Evolutionary conservation across 2,888 invertebrate species (phyloP).

Genomic region (Coenonympha arcania): DNA sequence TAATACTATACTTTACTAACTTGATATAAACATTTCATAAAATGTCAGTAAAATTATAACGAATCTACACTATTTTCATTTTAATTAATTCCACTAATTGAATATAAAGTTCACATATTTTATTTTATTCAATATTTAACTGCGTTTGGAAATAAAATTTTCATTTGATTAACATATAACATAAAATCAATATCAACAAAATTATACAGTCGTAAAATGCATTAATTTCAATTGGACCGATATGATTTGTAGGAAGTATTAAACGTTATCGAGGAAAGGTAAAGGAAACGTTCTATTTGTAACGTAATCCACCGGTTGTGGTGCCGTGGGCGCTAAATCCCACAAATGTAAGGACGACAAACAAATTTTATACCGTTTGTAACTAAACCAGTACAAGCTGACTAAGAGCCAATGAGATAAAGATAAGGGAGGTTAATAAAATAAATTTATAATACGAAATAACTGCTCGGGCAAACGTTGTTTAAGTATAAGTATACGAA

Average conservation of each 20-base stretch:
- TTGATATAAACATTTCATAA: neutral
- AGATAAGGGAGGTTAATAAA: neutral
- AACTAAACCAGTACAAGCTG: neutral
- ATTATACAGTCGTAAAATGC: slow-evolving; percentile 2
- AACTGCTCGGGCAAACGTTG: too few relatives aligned
- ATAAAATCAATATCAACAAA: neutral
- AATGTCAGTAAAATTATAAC: neutral
- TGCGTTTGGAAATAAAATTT: slow-evolving; percentile 1
- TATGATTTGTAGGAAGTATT: slow-evolving; percentile 16
- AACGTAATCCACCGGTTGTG: slow-evolving; percentile 11
- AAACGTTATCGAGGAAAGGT: slow-evolving; percentile 12
- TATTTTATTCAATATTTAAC: neutral
- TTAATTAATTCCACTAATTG: neutral
- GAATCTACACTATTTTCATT: neutral
- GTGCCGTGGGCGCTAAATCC: slow-evolving; percentile 14
- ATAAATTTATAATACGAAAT: too few relatives aligned
- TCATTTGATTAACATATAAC: neutral
- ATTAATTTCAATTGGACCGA: neutral
- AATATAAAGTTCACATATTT: neutral
- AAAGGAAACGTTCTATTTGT: slow-evolving; percentile 23
- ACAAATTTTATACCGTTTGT: slow-evolving; percentile 16
- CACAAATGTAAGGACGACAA: slow-evolving; percentile 9
- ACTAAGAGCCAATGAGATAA: neutral
- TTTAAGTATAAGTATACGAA: too few relatives aligned
- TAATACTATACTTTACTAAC: too few relatives aligned